Base-by-base conservation (phyloP, 2,797 vertebrate species). In the Tolypeutes matacus region DNA sequence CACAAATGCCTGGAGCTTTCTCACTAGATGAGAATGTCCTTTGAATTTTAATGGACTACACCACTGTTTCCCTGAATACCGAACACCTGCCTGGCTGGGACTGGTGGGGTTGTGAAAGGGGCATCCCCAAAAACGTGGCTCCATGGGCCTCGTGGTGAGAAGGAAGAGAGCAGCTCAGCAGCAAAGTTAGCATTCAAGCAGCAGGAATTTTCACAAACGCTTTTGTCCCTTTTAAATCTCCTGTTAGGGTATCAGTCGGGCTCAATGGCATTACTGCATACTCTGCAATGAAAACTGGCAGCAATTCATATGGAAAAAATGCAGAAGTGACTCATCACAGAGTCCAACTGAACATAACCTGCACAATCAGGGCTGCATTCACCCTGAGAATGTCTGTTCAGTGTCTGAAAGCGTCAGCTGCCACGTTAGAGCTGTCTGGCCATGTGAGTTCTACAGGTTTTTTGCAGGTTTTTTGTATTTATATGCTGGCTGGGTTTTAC, bases 281-380 rank as follows among this genome's bases (percentile, higher is more conserved):
- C 53, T 46, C 65, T 7, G 34, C 65, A 51, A 42, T 13, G 20
- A 46, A 10, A 27, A 21, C 25, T 34, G 65, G 23, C 49, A 81
- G 51, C 14, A 4, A 56, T 60, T 67, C 4, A 0, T 0, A 5
- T 9, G 1, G 31, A 25, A 34, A 36, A 62, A 39, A 1, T 3
- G 2, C 10, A 23, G 51, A 34, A 70, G 31, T 5, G 18, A 62
- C 2, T 84, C 80, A 49, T 29, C 4, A 21, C 34, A 51, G 46
- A 84, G 53, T 4, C 7, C 6, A 7, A 18, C 25, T 10, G 53
- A 82, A 46, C 34, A 62, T 17, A 23, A 17, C 29, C 25, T 3
- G 13, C 34, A 20, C 4, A 20, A 11, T 21, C 23, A 20, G 17
- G 34, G 29, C 70, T 31, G 7, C 0, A 13, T 4, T n/a, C 34